These are phyloP conservation scores for Periophthalmus magnuspinnatus DNA, from an alignment of 2,797 vertebrate species.

Conservation along the genomic window DNA sequence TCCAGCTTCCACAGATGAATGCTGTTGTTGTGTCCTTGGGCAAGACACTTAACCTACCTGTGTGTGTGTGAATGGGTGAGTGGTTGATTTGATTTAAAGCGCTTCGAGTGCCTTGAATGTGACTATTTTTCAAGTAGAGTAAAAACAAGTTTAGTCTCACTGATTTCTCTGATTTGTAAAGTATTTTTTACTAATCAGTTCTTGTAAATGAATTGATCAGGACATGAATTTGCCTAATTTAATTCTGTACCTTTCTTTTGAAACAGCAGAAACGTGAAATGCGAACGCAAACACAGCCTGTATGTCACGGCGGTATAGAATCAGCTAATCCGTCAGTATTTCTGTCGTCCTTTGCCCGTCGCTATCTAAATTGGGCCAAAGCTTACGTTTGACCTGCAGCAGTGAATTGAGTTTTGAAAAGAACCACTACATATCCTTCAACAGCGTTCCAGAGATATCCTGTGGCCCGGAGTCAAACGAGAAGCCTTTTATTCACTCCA, in stretches of 20 bases:
- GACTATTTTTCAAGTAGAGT: too few relatives aligned
- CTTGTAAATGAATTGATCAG: too few relatives aligned
- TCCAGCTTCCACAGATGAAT: too few relatives aligned
- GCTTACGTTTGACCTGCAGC: not conserved
- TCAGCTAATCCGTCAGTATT: not conserved
- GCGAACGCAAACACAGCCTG: not conserved
- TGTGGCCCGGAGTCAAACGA: not conserved
- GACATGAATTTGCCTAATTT: not conserved
- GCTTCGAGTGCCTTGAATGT: too few relatives aligned
- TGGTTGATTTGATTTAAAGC: too few relatives aligned
- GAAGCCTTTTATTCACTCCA: conserved; percentile 7
- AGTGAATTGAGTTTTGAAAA: conserved; percentile 7
- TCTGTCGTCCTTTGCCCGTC: not conserved
- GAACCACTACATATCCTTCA: not conserved
- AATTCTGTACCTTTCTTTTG: not conserved
- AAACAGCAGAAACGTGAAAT: not conserved
- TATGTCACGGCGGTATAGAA: not conserved
- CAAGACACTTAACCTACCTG: too few relatives aligned
- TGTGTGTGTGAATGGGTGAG: too few relatives aligned
- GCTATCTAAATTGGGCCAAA: too few relatives aligned
- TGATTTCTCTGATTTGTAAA: too few relatives aligned
- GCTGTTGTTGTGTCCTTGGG: too few relatives aligned
- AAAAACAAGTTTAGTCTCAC: too few relatives aligned
- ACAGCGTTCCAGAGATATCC: not conserved
- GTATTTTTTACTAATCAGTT: too few relatives aligned